Evolutionary conservation across 1,140 invertebrate genomes (phyloP).

Genomic region (Pomacea maculata): DNA sequence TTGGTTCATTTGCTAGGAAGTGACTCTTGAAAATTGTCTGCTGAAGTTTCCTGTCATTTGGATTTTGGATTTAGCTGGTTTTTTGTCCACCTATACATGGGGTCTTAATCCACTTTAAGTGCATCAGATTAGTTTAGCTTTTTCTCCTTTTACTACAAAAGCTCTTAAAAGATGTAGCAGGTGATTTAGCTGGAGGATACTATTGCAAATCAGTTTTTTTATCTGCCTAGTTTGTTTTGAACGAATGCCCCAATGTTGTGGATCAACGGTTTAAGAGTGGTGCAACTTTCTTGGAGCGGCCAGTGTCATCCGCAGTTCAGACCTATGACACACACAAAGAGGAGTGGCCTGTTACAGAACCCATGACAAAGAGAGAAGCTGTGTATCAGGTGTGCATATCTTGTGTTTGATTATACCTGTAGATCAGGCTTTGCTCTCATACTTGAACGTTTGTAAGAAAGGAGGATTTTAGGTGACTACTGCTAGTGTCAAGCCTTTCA

Average conservation of each 20-base stretch:
- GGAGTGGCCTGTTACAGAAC: constrained; percentile 80
- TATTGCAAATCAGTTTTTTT: background rate
- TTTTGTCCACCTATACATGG: no score
- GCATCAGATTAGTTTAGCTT: no score
- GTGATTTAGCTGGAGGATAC: no score
- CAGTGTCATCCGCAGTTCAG: constrained; percentile 75
- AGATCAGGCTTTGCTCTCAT: background rate
- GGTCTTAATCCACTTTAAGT: no score
- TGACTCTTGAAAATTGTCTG: no score
- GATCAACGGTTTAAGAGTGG: constrained; percentile 36
- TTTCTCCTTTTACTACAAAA: no score
- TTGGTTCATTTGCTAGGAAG: no score
- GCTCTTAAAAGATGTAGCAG: no score
- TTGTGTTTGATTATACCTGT: background rate
- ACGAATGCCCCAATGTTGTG: constrained; percentile 29
- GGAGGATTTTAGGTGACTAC: background rate
- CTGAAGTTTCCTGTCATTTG: no score
- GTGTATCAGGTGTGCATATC: constrained; percentile 69
- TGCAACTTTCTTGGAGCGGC: constrained; percentile 59
- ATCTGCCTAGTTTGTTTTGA: constrained; percentile 40
- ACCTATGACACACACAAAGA: constrained; percentile 76
- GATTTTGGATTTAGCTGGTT: no score
- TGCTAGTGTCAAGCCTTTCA: background rate
- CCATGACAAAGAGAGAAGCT: constrained; percentile 80
- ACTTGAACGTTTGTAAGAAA: background rate